A percentile compares a stretch with the other conserved stretches of the same genome.
Evolutionary conservation across 2,113 vertebrate species (phyloP).

Genomic region (Mastomys coucha): DNA sequence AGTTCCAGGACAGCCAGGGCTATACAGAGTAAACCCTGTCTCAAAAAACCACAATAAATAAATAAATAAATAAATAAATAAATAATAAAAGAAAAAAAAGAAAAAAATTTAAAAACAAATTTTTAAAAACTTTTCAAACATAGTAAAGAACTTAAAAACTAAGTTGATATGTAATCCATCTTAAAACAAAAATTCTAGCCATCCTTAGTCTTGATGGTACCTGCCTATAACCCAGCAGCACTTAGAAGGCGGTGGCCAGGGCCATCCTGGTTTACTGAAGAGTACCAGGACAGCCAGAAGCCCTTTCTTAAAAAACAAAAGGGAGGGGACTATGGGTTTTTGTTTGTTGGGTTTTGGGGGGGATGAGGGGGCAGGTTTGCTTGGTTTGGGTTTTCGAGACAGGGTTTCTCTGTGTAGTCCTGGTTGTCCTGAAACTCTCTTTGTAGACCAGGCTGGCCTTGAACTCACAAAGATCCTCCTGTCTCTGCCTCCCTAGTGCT

Average conservation of each 20-base stretch:
- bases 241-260: background rate
- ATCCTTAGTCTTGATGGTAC: no score
- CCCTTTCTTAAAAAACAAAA: background rate
- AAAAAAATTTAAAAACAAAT: no score
- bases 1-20: no score
- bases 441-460: no score
- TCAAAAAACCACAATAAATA: no score
- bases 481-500: background rate
- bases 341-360: background rate
- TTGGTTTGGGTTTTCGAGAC: background rate
- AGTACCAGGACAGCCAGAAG: background rate
- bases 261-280: background rate
- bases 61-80: no score
- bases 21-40: no score
- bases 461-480: background rate
- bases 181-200: background rate
- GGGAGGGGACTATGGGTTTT: background rate
- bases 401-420: background rate
- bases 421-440: background rate
- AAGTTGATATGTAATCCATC: background rate
- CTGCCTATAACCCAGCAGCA: background rate
- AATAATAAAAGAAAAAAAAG: no score
- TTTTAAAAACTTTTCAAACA: background rate
- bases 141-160: background rate
- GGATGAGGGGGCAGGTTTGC: background rate